Conservation (phyloP, 2,113 vertebrate species). For the Cervus canadensis region DNA sequence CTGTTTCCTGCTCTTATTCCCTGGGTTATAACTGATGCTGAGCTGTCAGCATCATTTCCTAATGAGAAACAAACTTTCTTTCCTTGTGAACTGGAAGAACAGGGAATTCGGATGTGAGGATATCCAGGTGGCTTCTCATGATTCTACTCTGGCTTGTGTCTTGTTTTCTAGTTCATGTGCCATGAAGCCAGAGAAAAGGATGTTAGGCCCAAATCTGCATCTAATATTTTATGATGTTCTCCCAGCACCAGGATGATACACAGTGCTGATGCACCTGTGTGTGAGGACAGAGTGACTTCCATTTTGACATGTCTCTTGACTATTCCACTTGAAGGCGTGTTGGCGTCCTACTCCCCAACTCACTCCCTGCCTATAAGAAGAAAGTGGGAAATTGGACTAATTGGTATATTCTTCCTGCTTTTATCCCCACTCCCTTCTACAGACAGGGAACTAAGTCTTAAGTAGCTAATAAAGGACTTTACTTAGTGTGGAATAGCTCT, state of each 20-base stretch:
- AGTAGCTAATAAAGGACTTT: slow-evolving; percentile 33
- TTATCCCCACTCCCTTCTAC: slow-evolving; percentile 33
- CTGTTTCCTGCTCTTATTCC: neutral
- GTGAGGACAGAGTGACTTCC: neutral
- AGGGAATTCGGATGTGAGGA: neutral
- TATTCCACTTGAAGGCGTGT: slow-evolving; percentile 3
- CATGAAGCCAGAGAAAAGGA: neutral
- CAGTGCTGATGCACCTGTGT: neutral
- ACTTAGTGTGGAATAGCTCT: neutral
- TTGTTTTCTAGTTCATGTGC: slow-evolving; percentile 7
- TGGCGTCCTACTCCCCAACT: slow-evolving; percentile 1
- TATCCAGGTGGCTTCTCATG: neutral
- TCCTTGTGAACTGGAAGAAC: neutral
- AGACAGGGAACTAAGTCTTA: neutral
- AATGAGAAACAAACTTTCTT: slow-evolving; percentile 3
- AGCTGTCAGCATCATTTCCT: neutral
- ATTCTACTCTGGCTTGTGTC: neutral
- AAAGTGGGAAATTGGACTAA: slow-evolving; percentile 36
- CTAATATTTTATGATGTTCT: neutral
- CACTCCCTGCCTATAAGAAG: slow-evolving; percentile 14
- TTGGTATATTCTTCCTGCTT: slow-evolving; percentile 48
- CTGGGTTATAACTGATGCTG: neutral
- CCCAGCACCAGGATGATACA: neutral
- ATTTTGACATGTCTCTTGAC: slow-evolving; percentile 2
- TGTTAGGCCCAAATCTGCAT: neutral